Conservation (phyloP, 2,888 invertebrate genomes). For the Eristalinus aeneus region DNA sequence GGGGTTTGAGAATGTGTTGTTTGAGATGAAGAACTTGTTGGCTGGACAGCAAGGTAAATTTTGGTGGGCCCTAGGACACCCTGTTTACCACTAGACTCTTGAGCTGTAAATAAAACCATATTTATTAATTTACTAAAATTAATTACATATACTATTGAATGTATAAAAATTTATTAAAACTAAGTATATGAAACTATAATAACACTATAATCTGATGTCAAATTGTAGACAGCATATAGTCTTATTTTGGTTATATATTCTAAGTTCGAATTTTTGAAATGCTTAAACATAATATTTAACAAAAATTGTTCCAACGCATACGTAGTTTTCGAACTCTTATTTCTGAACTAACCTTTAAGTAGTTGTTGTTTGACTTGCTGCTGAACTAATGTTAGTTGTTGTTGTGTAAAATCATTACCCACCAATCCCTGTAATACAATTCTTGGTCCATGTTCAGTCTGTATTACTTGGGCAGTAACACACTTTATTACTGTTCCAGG, state of each 20-base stretch:
- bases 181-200: neutral
- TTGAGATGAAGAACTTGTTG: constrained; percentile 80
- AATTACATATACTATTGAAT: no score
- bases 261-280: no score
- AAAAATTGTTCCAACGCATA: constrained; percentile 28
- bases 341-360: constrained; percentile 88
- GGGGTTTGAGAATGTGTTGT: constrained; percentile 81
- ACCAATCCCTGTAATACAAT: constrained; percentile 93
- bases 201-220: neutral
- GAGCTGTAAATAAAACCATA: constrained; percentile 82
- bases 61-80: constrained; percentile 92
- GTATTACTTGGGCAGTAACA: constrained; percentile 93
- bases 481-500: constrained; percentile 93
- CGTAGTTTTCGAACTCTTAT: no score
- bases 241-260: no score
- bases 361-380: constrained; percentile 95
- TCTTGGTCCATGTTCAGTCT: constrained; percentile 91
- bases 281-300: neutral
- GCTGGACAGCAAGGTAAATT: constrained; percentile 92
- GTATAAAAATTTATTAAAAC: neutral
- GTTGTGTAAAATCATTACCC: constrained; percentile 90
- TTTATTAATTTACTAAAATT: no score
- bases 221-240: neutral
- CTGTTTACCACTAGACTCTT: constrained; percentile 92
- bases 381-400: constrained; percentile 91